Evolutionary conservation across 2,888 invertebrate species (phyloP), one percentile per base, ranked within the genome.

Genomic region (Eupsilia transversa): DNA sequence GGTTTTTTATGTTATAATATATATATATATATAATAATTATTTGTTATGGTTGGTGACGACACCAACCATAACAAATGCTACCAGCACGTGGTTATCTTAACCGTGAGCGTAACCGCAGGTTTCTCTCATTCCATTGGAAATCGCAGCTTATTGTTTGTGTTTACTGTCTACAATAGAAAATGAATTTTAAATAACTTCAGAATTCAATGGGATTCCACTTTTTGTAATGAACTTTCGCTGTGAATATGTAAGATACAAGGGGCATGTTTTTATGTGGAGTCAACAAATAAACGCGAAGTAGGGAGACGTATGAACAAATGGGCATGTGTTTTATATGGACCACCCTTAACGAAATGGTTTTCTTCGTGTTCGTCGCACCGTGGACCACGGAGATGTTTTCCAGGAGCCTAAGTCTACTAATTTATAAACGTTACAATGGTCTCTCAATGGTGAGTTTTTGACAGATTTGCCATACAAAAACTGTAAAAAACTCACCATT

Each of bases 111-210:
- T 80, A 77, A 82, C 78, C 73, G 46, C 66, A 75, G 71, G 74
- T 82, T 87, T 87, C 85, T 82, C 85, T 79, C 64, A 82, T 74
- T 83, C 54, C 66, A 76, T 78, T 87, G 85, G 85, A 87, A 87
- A 87, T 74, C 82, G 38, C 72, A 33, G 54, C 72, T 74, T 86
- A 87, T 87, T 87, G 88, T 87, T 75, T 78, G 68, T 77, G 72
- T 61, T 61, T 61, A 82, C 88, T 77, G 72, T 61, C 64, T 61
- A 82, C 88, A 85, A 83, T 87, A 77, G 85, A 82, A 87, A 87
- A 85, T 79, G 75, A 70, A 78, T 77, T 80, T 80, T 65, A 82
- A 77, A 87, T 81, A 77, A 77, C 65, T 52, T 63, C 66, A 74
- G 67, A 80, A 80, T 69, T 87, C 80, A 86, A 79, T 80, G 81